Evolutionary conservation across 1,140 invertebrate species (phyloP).

Genomic region (Brachionus asplanchnoidis): DNA sequence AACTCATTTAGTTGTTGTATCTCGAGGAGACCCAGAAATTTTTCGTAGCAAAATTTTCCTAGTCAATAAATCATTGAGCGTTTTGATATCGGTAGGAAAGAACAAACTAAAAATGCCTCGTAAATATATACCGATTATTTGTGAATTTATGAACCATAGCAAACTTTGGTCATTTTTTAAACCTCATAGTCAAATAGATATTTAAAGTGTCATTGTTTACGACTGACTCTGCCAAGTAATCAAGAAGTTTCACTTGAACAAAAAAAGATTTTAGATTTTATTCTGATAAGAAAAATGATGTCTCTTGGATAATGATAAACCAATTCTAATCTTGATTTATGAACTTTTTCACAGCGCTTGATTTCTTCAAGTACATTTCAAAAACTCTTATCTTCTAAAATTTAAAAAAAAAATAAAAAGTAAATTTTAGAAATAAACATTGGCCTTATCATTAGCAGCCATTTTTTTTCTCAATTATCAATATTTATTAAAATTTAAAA

Average conservation of each 20-base stretch:
- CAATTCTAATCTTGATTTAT: not conserved
- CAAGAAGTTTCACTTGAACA: too few species aligned
- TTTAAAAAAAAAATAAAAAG: not conserved
- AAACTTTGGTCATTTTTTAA: not conserved
- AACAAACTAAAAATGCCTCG: not conserved
- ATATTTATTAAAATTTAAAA: not conserved
- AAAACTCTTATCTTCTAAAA: not conserved
- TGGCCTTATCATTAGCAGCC: not conserved
- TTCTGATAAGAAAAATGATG: not conserved
- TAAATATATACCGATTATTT: not conserved
- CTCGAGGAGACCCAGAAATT: not conserved
- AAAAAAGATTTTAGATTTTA: not conserved
- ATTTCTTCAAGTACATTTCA: not conserved
- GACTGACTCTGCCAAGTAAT: not conserved
- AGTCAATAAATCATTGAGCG: conserved; percentile 3
- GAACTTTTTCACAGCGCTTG: not conserved
- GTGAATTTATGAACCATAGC: conserved; percentile 7
- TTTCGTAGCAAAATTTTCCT: not conserved
- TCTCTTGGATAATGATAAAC: not conserved
- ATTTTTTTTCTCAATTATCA: not conserved
- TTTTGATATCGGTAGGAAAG: not conserved
- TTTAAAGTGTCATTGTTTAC: not conserved
- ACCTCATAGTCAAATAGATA: not conserved
- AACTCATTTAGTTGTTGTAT: not conserved
- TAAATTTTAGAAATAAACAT: not conserved